A percentile compares a stretch with the other conserved stretches of the same genome.
Conservation (phyloP, 1,140 invertebrate genomes). For the Charaxes varanes region DNA sequence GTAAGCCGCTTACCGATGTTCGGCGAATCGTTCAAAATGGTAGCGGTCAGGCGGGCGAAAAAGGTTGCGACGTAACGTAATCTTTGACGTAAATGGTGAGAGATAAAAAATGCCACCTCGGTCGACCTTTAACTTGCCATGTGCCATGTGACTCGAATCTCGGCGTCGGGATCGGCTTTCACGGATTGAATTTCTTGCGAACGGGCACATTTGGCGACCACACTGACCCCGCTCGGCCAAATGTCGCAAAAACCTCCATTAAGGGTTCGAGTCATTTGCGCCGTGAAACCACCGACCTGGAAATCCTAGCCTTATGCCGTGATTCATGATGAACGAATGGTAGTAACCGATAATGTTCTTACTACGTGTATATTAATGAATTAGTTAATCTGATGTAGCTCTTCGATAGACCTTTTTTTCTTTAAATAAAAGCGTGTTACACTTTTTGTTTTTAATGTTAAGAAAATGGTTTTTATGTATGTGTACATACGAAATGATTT, state of each 20-base stretch:
- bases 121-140: slow-evolving; percentile 56
- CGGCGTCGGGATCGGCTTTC: slow-evolving; percentile 45
- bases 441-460: too few relatives aligned
- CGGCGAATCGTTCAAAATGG: too few relatives aligned
- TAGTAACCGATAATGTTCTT: too few relatives aligned
- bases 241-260: slow-evolving; percentile 56
- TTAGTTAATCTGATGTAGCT: too few relatives aligned
- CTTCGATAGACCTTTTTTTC: too few relatives aligned
- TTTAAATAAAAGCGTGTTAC: too few relatives aligned
- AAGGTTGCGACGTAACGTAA: slow-evolving; percentile 11
- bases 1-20: too few relatives aligned
- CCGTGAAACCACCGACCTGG: slow-evolving; percentile 36
- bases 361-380: too few relatives aligned
- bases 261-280: slow-evolving; percentile 33
- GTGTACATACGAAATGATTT: too few relatives aligned
- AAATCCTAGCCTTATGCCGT: slow-evolving; percentile 33
- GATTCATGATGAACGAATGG: slow-evolving; percentile 24
- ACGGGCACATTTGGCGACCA: slow-evolving; percentile 61
- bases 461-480: too few relatives aligned
- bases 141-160: slow-evolving; percentile 59
- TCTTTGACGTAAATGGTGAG: slow-evolving; percentile 16
- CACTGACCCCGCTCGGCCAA: slow-evolving; percentile 42
- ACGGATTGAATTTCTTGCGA: slow-evolving; percentile 46
- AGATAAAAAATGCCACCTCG: slow-evolving; percentile 58
- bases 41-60: too few relatives aligned